Evolutionary conservation across 2,888 invertebrate species (phyloP).

Genomic region (Mystacides longicornis): DNA sequence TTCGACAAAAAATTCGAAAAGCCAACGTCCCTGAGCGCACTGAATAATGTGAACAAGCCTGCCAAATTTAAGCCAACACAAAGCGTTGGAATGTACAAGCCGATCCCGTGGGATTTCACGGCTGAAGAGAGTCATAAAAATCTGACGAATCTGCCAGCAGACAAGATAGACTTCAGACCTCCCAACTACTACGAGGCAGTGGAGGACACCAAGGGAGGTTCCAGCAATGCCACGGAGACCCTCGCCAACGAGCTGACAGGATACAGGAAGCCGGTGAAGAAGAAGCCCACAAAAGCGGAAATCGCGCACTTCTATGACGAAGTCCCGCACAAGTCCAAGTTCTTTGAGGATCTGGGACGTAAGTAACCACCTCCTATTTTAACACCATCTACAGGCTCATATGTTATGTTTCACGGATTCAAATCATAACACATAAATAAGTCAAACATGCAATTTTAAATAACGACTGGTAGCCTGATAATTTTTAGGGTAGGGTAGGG

Average conservation of each 20-base stretch:
- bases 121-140: constrained; percentile 4
- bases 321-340: constrained; percentile 44
- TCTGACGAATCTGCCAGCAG: background rate
- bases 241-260: background rate
- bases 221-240: background rate
- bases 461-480: too few relatives aligned
- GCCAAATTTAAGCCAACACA: constrained; percentile 1
- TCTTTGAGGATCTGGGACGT: constrained; percentile 65
- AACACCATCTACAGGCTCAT: too few relatives aligned
- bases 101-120: constrained; percentile 3
- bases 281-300: constrained; percentile 19
- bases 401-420: too few relatives aligned
- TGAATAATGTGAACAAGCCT: constrained; percentile 4
- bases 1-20: constrained; percentile 11
- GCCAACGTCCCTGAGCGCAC: constrained; percentile 1
- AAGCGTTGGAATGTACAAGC: constrained; percentile 7
- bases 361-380: too few relatives aligned
- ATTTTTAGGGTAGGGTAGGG: too few relatives aligned
- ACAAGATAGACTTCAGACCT: constrained; percentile 9
- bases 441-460: too few relatives aligned
- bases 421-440: too few relatives aligned
- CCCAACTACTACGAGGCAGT: constrained; percentile 11
- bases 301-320: constrained; percentile 25
- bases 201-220: background rate
- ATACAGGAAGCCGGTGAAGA: background rate